Percentiles rank a stretch among this genome's conserved stretches.
phyloP scores from a whole-genome alignment of 2,888 invertebrate genomes.

The Eustalomyia histrio region DNA sequence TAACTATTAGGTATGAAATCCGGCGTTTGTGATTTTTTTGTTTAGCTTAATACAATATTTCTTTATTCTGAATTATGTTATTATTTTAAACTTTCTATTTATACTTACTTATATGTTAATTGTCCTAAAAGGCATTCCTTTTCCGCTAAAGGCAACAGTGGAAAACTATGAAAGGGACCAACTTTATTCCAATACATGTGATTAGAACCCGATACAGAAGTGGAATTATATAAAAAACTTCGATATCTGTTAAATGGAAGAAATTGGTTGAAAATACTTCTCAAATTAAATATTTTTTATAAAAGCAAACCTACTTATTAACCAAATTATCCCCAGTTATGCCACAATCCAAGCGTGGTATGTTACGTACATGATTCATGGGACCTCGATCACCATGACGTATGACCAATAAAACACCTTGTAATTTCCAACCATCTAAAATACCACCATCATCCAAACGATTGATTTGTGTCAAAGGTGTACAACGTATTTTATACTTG shows the following conservation, averaged over 20 bases:
- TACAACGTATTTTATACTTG: slow-evolving; percentile 84
- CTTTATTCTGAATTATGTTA: too few species aligned
- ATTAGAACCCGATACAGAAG: slow-evolving; percentile 77
- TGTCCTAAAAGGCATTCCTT: slow-evolving; percentile 91
- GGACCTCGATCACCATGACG: slow-evolving; percentile 95
- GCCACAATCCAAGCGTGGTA: slow-evolving; percentile 89
- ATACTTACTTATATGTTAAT: slow-evolving; percentile 83
- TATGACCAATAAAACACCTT: slow-evolving; percentile 85
- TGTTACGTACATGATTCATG: slow-evolving; percentile 89
- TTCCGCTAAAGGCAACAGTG: slow-evolving; percentile 84
- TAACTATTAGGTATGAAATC: too few species aligned
- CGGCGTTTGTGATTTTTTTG: too few species aligned
- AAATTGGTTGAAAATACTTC: neutral
- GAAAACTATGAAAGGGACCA: slow-evolving; percentile 92
- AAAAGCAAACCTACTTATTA: slow-evolving; percentile 72
- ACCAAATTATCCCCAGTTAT: slow-evolving; percentile 78
- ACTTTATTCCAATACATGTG: slow-evolving; percentile 87
- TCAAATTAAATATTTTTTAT: neutral
- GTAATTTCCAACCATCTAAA: slow-evolving; percentile 79
- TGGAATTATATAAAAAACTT: slow-evolving; percentile 76
- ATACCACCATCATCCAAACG: slow-evolving; percentile 85
- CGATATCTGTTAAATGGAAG: slow-evolving; percentile 73
- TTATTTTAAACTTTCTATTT: neutral
- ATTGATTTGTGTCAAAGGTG: slow-evolving; percentile 85
- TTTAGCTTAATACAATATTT: too few species aligned